Conservation (phyloP, 2,113 vertebrate species). For the Ancistrus triradiatus region DNA sequence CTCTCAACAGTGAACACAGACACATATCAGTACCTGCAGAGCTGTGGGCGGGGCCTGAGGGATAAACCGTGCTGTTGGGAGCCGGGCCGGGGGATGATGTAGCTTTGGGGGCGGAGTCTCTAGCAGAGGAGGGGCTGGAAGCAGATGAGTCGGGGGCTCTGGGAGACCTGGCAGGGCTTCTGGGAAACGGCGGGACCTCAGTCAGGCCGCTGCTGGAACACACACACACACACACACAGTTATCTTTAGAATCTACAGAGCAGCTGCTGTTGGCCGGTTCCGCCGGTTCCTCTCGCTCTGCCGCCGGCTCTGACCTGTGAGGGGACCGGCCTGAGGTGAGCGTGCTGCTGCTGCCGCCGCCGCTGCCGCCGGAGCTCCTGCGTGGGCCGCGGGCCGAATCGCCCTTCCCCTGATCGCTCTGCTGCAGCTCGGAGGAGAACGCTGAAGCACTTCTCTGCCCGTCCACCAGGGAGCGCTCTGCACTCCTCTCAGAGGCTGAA, state of each 20-base stretch:
- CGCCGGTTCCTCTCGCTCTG: no score
- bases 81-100: background rate
- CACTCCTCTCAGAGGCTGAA: constrained; percentile 61
- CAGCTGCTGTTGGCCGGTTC: no score
- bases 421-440: constrained; percentile 65
- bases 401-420: constrained; percentile 66
- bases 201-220: constrained; percentile 59
- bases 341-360: constrained; percentile 69
- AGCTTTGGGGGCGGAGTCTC: background rate
- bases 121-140: constrained; percentile 6
- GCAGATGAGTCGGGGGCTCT: constrained; percentile 50
- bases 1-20: no score
- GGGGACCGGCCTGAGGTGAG: constrained; percentile 68
- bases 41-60: background rate
- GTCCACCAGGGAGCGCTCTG: constrained; percentile 66
- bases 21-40: constrained; percentile 6
- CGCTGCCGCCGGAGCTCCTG: constrained; percentile 66
- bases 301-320: constrained; percentile 80
- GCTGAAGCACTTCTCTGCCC: constrained; percentile 63
- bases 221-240: constrained; percentile 18
- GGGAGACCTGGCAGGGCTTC: constrained; percentile 62
- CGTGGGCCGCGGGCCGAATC: constrained; percentile 59
- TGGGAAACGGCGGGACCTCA: constrained; percentile 66
- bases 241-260: no score
- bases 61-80: background rate